These are phyloP conservation scores for Lordiphosa mommai DNA, from an alignment of 1,140 invertebrate species.

Conservation along the genomic window DNA sequence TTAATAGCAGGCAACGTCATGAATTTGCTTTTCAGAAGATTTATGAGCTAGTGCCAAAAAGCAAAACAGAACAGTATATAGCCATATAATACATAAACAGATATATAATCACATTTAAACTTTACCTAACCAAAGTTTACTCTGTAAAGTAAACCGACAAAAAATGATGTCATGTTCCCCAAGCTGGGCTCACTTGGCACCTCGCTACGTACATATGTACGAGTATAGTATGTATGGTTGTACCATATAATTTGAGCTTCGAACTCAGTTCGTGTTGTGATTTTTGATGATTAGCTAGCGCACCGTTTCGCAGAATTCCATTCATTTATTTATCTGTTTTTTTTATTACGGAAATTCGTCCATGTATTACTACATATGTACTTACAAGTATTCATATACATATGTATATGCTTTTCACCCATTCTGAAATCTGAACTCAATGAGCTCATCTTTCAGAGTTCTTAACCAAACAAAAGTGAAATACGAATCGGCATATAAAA, in stretches of 20 bases:
- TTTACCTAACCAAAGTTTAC: constrained; percentile 13
- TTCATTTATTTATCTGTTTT: constrained; percentile 31
- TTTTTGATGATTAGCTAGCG: constrained; percentile 61
- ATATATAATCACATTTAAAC: constrained; percentile 1
- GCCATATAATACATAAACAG: neutral
- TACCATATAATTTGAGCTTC: constrained; percentile 28
- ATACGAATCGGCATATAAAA: neutral
- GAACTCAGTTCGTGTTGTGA: constrained; percentile 31
- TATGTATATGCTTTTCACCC: constrained; percentile 10
- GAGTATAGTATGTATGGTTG: constrained; percentile 14
- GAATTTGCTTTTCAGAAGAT: constrained; percentile 13
- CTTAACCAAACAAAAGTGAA: neutral
- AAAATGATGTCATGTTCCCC: constrained; percentile 59
- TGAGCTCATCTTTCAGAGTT: constrained; percentile 52
- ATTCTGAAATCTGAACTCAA: constrained; percentile 3
- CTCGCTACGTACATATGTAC: neutral
- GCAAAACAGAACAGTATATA: constrained; percentile 6
- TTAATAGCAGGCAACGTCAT: constrained; percentile 21
- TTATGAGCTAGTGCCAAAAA: constrained; percentile 24
- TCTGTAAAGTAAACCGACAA: constrained; percentile 29
- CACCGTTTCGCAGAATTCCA: constrained; percentile 36
- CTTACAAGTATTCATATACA: too few species aligned
- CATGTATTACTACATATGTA: neutral
- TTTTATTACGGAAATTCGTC: constrained; percentile 52
- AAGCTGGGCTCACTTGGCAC: constrained; percentile 45